A percentile compares a stretch with the other conserved stretches of the same genome.
Evolutionary conservation across 2,888 invertebrate species (phyloP).

Genomic region (Carpatolechia fugitivella): DNA sequence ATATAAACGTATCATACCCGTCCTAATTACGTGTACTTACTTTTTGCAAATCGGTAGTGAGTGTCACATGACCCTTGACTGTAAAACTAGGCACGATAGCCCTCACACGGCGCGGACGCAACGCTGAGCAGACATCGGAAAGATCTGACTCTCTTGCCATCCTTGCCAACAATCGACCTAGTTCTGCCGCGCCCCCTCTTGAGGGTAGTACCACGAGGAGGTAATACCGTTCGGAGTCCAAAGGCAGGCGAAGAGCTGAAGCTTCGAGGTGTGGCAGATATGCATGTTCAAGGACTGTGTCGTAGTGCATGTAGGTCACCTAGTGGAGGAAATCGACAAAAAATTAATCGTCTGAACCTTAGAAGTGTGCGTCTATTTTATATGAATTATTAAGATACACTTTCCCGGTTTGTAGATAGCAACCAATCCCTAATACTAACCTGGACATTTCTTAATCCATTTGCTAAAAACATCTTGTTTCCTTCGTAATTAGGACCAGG

Average conservation of each 20-base stretch:
- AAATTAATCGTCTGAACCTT: not conserved
- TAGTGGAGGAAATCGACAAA: slow-evolving; percentile 37
- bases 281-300: slow-evolving; percentile 86
- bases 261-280: slow-evolving; percentile 86
- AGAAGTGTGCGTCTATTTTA: no score
- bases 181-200: slow-evolving; percentile 78
- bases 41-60: slow-evolving; percentile 90
- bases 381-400: no score
- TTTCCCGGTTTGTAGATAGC: no score
- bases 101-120: slow-evolving; percentile 85
- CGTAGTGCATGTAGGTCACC: slow-evolving; percentile 86
- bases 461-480: slow-evolving; percentile 60
- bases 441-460: slow-evolving; percentile 66
- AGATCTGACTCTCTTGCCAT: slow-evolving; percentile 81
- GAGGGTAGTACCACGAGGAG: slow-evolving; percentile 86
- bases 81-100: slow-evolving; percentile 90
- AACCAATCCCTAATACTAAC: slow-evolving; percentile 47
- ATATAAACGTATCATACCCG: no score
- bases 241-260: slow-evolving; percentile 85
- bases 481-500: slow-evolving; percentile 41
- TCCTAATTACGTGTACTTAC: slow-evolving; percentile 71
- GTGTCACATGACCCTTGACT: slow-evolving; percentile 87
- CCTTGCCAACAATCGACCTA: slow-evolving; percentile 82
- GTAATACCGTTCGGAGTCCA: slow-evolving; percentile 89
- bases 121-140: slow-evolving; percentile 82